Evolutionary conservation across 2,888 invertebrate species (phyloP), one percentile per base, ranked within the genome.

Genomic region (Pterostichus madidus): DNA sequence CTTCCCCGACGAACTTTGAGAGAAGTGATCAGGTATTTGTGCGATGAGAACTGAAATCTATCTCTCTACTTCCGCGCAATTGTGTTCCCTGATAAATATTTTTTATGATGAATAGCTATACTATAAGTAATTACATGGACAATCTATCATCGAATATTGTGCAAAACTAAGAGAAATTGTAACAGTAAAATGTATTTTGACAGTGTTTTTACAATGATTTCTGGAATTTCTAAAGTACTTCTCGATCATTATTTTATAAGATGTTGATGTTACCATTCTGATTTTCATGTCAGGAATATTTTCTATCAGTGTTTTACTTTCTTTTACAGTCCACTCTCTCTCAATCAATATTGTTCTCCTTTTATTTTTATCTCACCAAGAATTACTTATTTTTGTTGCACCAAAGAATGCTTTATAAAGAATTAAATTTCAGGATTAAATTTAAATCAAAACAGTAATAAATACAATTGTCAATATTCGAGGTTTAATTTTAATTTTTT

Each of bases 71-170:
- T 81, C 61, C 11, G 39, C 83, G 76, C 64, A 52, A 39, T 49
- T 44, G 59, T 77, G 77, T 83, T 83, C 76, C 52, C 77, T 64
- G 77, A 49, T 24, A 49, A 59, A 83, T 83, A 77, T 83, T 83
- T 83, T 81, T 81, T 81, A 81, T 81, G 81, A 81, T 80, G 80
- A 80, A 80, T 80, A 68, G 32, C 68, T 79, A 24, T 71, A 77
- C 56, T 53, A 76, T 75, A 75, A 81, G 75, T 75, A 81, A 77
- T 46, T 75, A 81, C 73, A 75, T 73, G 81, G 81, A 81, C 81
- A 81, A 81, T 81, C 81, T 75, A 81, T 81, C 81, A 81, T 81
- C 81, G 81, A 81, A 81, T 75, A 75, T 71, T 81, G 73, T 81
- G 81, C 81, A 81, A 81, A 81, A 53, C 39, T 53, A 39, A 59